Base-by-base conservation (phyloP, 2,113 vertebrate species). In the Oceanodroma tethys region DNA sequence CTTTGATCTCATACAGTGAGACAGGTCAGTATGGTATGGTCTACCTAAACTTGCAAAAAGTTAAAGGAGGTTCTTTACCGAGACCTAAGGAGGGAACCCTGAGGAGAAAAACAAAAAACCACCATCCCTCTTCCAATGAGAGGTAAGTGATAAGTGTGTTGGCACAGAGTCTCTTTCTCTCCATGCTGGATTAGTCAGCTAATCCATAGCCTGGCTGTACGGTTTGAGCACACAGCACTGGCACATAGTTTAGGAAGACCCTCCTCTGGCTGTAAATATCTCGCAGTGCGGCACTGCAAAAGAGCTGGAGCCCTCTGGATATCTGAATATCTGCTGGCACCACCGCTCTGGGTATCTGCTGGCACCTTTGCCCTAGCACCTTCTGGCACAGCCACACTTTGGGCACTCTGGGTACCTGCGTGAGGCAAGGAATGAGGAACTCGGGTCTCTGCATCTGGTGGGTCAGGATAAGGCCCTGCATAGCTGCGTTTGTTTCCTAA, bases 351-450 rank as follows among this genome's bases (percentile, higher is more conserved):
- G 50, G 17, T 84, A 67, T 40, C 45, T 91, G 50, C 36, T 14
- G 70, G 23, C 36, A 36, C 27, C 34, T 70, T 59, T n/a, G 6
- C 22, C n/a, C 38, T 16, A 3, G 45, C 13, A 74, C 8, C 40
- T 74, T 66, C 42, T 2, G 11, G 23, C 40, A 48, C 55, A 36
- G 70, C 13, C 36, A 11, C 48, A 9, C 7, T 63, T 81, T 16
- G 63, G 38, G 16, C 16, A 60, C 21, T 5, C 11, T 0, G 0
- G 15, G 34, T 65, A 30, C 29, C 70, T 56, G 36, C 1, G 3
- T 40, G 42, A 53, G 40, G 53, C 0, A 6, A 73, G 50, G 45
- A 25, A 20, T 17, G 36, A 79, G 50, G 72, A 94, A 45, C 43
- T 43, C 27, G 6, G 29, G 40, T 47, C 13, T 90, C 34, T 80